phyloP scores from a whole-genome alignment of 2,888 invertebrate species.

The Lepeophtheirus nordmannii region DNA sequence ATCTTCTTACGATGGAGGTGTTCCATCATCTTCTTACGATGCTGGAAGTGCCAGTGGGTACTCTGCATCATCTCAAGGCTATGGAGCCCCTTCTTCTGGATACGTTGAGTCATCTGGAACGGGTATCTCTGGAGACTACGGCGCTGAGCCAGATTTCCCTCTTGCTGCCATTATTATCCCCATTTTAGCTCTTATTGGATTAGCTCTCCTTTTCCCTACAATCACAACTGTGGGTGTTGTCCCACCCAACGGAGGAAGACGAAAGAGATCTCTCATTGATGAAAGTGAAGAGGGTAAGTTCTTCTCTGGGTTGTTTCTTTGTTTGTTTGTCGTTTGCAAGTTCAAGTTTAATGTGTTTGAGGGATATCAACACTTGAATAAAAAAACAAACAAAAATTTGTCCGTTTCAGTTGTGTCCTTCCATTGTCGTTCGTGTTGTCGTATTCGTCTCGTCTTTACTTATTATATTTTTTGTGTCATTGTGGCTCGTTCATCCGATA shows the following conservation, averaged over 20 bases:
- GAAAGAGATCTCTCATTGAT: background rate
- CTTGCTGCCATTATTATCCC: slow-evolving; percentile 10
- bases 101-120: slow-evolving; percentile 28
- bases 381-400: too few species aligned
- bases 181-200: slow-evolving; percentile 11
- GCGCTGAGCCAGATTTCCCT: slow-evolving; percentile 6
- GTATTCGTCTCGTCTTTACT: too few species aligned
- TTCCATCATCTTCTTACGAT: background rate
- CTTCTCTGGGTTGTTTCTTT: background rate
- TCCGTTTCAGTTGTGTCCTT: too few species aligned
- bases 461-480: too few species aligned
- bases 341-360: background rate
- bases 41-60: slow-evolving; percentile 3
- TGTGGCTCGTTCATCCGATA: too few species aligned
- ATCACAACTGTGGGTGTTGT: slow-evolving; percentile 19
- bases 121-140: slow-evolving; percentile 21
- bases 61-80: slow-evolving; percentile 24
- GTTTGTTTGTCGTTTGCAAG: background rate
- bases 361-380: too few species aligned
- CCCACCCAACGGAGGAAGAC: background rate
- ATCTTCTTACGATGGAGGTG: background rate
- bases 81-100: slow-evolving; percentile 28
- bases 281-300: slow-evolving; percentile 19
- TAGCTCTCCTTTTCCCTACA: slow-evolving; percentile 23
- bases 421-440: too few species aligned